These are phyloP conservation scores for Thripadectes ignobilis DNA, from an alignment of 2,797 vertebrate species.

Conservation along the genomic window DNA sequence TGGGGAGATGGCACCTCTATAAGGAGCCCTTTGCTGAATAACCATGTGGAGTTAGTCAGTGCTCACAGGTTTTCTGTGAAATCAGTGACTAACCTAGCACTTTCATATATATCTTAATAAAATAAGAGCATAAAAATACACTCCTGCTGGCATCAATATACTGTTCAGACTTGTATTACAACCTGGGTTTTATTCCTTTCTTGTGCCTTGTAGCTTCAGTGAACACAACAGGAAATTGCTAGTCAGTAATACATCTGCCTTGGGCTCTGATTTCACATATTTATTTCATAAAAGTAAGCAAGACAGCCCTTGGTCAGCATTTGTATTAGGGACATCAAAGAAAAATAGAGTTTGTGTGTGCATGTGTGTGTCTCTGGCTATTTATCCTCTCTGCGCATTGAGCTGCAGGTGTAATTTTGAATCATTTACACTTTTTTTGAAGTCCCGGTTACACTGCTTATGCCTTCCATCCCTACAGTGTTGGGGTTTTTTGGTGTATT, in stretches of 20 bases:
- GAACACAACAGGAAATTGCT: neutral
- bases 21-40: neutral
- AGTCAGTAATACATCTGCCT: neutral
- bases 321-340: neutral
- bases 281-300: neutral
- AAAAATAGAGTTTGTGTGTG: neutral
- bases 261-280: neutral
- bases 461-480: neutral
- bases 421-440: neutral
- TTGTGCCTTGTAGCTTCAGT: neutral
- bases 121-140: neutral
- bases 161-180: slow-evolving; percentile 10
- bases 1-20: neutral
- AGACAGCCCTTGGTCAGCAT: neutral
- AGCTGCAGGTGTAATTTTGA: neutral
- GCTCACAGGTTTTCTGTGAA: neutral
- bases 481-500: neutral
- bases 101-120: neutral
- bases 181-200: slow-evolving; percentile 15
- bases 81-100: neutral
- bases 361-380: neutral
- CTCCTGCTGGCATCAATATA: neutral
- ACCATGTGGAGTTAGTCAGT: neutral
- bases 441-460: neutral
- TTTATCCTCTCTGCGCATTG: neutral